Base-by-base conservation (phyloP, 2,797 vertebrate genomes). In the Botia kubotai region DNA sequence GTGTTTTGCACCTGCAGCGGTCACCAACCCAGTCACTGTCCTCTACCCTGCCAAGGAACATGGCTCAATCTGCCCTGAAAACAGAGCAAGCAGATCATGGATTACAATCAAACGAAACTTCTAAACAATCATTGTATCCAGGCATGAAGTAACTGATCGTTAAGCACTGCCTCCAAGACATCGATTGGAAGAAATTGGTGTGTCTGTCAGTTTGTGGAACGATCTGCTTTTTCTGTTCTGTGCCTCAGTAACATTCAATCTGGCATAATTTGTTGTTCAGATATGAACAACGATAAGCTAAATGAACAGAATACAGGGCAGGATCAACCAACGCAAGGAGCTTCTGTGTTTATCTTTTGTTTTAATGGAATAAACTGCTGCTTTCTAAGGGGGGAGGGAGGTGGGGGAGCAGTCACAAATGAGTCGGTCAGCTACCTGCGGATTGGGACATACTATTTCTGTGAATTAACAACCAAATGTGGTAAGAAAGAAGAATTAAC, bases 361-460 rank as follows among this genome's bases (percentile, higher is more conserved):
- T 90, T 77, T 82, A 75, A 71, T 90, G 67, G 87, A 92, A 90
- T 89, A 84, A 86, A 73, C 88, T 82, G 92, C 91, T 93, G 92
- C 91, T 91, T 89, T 92, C 82, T 84, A 87, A 84, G 87, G 86
- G 80, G 83, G 83, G 82, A 81, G 57, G 58, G 66, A 80, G 81
- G 79, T 83, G 79, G 36, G 67, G 63, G 72, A 87, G 77, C 26
- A 11, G 50, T 74, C 65, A 75, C 60, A 72, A 46, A 57, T 66
- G 90, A 89, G 90, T 92, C 86, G 90, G 82, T 90, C 89, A 91
- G 89, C 89, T 93, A 92, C 85, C 85, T 90, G 82, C 85, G 72
- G 62, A 83, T 77, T n/a, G 76, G 75, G 74, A 84, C 67, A 48
- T 82, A 83, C 63, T 89, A 87, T 93, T 88, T 91, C 88, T 92